Evolutionary conservation across 2,888 invertebrate genomes (phyloP), one percentile per base, ranked within the genome.

Genomic region (Scrobipalpa atriplicella): DNA sequence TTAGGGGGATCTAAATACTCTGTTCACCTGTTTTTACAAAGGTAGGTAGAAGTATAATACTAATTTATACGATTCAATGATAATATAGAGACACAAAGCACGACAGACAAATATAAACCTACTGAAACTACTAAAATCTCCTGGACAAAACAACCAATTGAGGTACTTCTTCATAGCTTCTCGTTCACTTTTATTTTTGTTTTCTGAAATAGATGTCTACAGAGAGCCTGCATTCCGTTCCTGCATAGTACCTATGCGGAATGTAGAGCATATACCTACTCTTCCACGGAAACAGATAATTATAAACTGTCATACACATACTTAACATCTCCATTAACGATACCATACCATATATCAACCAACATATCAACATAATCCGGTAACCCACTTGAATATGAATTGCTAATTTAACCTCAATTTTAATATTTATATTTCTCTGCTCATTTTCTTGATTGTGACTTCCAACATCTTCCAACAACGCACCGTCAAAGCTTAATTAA

Each of bases 371-470:
- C 29, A 38, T 36, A 60, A 60, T 60, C 60, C 60, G 60, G 60
- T 60, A 39, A 62, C 43, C 43, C 62, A 43, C 62, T 18, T 62
- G 18, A 39, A 61, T 19, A n/a, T 18, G 60, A 60, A 60, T 21
- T 56, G 54, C 29, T 56, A 56, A 56, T 56, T 21, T 56, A 21
- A 52, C 18, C 21, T 10, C 2, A 16, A 16, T 47, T 16, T n/a
- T 47, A 47, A 47, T 47, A 47, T 47, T 47, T 47, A 47, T 47
- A 47, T n/a, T 47, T 47, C n/a, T 47, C 16, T 7, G 16, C 1
- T 47, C n/a, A 16, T 47, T 47, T n/a, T 16, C 47, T 47, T 47
- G 47, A 47, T 47, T 47, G 10, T 47, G 6, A 5, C 47, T 47
- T 47, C 47, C 1, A 47, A 16, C n/a, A 7, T 1, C 47, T 47